These are phyloP conservation scores for Clarias laeviceps DNA, from an alignment of 2,797 vertebrate species.

Conservation along the genomic window DNA sequence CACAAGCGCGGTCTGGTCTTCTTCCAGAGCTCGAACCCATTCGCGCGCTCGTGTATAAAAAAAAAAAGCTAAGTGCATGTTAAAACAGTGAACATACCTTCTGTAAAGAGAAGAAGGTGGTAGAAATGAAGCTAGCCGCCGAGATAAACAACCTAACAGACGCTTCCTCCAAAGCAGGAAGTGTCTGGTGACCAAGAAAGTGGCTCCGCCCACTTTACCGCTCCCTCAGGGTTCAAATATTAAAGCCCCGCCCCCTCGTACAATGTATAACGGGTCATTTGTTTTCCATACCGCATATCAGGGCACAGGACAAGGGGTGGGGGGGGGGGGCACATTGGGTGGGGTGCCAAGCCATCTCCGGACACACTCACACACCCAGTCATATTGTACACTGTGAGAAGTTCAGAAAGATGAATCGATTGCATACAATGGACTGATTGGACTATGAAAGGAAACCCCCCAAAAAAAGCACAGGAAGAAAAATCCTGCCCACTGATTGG, in stretches of 20 bases:
- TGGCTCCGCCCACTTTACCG: conserved; percentile 28
- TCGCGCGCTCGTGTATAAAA: background rate
- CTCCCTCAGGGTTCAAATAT: background rate
- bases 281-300: no score
- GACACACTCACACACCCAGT: no score
- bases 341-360: no score
- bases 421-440: no score
- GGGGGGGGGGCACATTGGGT: no score
- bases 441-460: no score
- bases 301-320: no score
- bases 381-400: no score
- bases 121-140: background rate
- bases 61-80: background rate
- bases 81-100: conserved; percentile 25
- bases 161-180: conserved; percentile 56
- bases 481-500: no score
- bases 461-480: no score
- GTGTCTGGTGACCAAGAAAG: background rate
- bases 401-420: no score
- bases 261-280: background rate
- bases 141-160: conserved; percentile 35
- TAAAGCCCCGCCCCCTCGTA: background rate
- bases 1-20: background rate
- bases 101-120: background rate
- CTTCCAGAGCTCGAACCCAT: background rate